Evolutionary conservation across 2,113 vertebrate species (phyloP).

Genomic region (Pituophis catenifer): DNA sequence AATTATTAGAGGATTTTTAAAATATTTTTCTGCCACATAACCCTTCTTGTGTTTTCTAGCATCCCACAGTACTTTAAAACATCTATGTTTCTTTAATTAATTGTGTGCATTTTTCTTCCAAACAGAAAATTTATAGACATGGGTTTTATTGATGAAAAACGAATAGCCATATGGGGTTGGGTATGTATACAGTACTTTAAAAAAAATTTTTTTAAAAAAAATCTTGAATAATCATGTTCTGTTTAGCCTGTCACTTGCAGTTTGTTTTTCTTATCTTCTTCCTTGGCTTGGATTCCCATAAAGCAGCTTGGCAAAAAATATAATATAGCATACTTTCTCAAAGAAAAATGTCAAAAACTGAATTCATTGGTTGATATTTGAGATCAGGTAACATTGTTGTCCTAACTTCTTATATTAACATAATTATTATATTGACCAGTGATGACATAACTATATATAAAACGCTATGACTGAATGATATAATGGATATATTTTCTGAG

Average conservation of each 20-base stretch:
- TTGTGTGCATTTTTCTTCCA: constrained; percentile 37
- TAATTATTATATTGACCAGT: constrained; percentile 6
- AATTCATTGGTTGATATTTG: constrained; percentile 10
- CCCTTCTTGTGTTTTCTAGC: not conserved
- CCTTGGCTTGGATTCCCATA: constrained; percentile 51
- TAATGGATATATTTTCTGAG: not conserved
- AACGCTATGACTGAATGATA: constrained; percentile 49
- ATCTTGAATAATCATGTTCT: constrained; percentile 3
- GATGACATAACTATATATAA: constrained; percentile 40
- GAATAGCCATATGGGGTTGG: constrained; percentile 84
- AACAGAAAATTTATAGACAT: constrained; percentile 81
- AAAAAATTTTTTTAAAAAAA: not conserved
- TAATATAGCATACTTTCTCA: constrained; percentile 26
- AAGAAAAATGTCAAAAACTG: constrained; percentile 23
- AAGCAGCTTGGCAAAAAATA: constrained; percentile 45
- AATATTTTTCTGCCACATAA: not conserved
- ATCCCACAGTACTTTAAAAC: not conserved
- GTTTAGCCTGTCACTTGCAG: constrained; percentile 19
- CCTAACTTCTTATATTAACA: constrained; percentile 10
- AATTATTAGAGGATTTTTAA: not conserved
- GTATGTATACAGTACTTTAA: constrained; percentile 66
- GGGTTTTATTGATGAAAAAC: constrained; percentile 81
- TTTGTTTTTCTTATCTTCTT: constrained; percentile 55
- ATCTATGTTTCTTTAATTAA: not conserved
- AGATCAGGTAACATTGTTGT: constrained; percentile 30